Evolutionary conservation across 2,113 vertebrate species (phyloP).

Genomic region (Alligator mississippiensis): DNA sequence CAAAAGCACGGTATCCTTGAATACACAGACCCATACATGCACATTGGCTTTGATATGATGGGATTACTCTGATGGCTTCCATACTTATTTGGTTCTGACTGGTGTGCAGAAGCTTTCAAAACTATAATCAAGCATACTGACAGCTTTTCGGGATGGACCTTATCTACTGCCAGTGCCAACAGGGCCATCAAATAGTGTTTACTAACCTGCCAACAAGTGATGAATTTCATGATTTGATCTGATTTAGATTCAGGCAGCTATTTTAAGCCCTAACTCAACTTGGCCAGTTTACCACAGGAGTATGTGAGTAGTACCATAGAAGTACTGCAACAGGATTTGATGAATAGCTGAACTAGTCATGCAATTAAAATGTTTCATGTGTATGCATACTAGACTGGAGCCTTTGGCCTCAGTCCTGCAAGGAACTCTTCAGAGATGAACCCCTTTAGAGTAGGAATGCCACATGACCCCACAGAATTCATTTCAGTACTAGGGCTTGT

Average conservation of each 20-base stretch:
- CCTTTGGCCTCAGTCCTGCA: background rate
- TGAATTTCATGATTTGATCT: background rate
- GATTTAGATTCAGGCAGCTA: background rate
- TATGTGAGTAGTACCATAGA: background rate
- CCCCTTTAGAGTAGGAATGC: background rate
- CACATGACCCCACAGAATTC: fast-evolving
- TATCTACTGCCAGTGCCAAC: background rate
- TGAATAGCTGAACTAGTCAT: background rate
- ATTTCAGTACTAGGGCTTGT: background rate
- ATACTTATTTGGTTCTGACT: background rate
- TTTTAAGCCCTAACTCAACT: background rate
- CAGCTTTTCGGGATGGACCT: background rate
- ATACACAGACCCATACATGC: fast-evolving
- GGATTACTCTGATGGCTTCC: background rate
- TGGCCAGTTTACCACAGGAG: background rate
- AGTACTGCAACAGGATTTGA: background rate
- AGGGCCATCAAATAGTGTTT: background rate
- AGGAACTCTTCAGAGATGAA: background rate
- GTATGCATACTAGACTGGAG: background rate
- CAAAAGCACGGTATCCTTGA: background rate
- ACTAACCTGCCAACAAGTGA: background rate
- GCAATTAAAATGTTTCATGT: background rate
- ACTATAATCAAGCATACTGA: background rate
- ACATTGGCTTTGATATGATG: background rate
- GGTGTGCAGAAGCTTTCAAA: background rate